Conservation (phyloP, 35 echinoderm and acorn worm species). For the Anneissia japonica region DNA sequence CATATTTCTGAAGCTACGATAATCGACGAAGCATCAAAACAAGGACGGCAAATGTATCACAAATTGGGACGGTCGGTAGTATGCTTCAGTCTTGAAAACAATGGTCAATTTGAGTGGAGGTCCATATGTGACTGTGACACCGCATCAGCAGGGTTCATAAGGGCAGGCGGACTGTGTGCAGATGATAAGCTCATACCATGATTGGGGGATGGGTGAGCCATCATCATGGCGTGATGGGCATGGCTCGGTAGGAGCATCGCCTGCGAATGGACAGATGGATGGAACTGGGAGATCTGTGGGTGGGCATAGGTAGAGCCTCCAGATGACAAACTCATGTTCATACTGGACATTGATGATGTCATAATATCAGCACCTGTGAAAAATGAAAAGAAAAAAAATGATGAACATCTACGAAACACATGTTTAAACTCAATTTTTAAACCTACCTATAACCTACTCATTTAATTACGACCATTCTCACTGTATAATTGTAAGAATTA, state of each 20-base stretch:
- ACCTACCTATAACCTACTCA: too few relatives aligned
- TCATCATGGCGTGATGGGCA: constrained; percentile 63
- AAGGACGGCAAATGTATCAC: not conserved
- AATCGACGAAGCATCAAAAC: too few relatives aligned
- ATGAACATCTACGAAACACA: too few relatives aligned
- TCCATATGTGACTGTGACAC: not conserved
- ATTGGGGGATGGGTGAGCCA: constrained; percentile 21
- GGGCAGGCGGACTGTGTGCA: not conserved
- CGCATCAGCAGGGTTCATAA: not conserved
- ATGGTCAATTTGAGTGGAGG: constrained; percentile 9
- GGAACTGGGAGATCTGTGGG: constrained; percentile 52
- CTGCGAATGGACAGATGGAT: constrained; percentile 53
- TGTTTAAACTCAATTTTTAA: too few relatives aligned
- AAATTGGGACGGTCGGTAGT: too few relatives aligned
- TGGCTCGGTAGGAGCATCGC: constrained; percentile 17
- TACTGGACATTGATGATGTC: not conserved
- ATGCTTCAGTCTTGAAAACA: too few relatives aligned
- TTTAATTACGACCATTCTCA: too few relatives aligned
- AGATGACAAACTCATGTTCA: not conserved
- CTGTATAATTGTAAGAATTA: too few relatives aligned
- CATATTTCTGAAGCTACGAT: too few relatives aligned
- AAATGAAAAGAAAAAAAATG: too few relatives aligned
- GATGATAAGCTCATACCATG: not conserved
- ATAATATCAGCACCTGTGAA: constrained; percentile 5
- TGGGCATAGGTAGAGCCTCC: constrained; percentile 24